Base-by-base conservation (phyloP, 2,888 invertebrate genomes). In the Tenodera sinensis region DNA sequence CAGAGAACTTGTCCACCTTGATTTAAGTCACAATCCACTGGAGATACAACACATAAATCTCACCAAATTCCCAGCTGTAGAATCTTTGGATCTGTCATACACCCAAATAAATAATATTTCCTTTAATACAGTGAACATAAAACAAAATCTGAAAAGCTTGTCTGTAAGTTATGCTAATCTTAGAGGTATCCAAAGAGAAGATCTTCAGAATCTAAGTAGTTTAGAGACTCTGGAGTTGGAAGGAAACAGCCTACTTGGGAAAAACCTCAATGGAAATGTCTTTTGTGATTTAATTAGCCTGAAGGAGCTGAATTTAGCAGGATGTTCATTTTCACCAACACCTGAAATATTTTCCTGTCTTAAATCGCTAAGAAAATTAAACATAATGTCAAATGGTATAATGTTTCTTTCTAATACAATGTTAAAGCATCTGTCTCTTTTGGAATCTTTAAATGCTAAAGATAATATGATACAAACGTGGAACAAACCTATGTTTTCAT, bases 401-500 rank as follows among this genome's bases (percentile, higher is more conserved):
- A 30, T 28, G 54, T 34, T 85, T 0, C 34, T 96, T 0, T 91
- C 92, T 0, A 34, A 90, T 0, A 89, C 92, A 0, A 91, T 93
- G 0, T 93, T 94, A 20, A 85, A 90, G 0, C 92, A 92, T 0
- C 90, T 95, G n/a, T 90, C 30, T 0, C 93, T 92, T 7, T 91
- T 96, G 30, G 92, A 94, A 91, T 91, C 94, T 0, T 91, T 96
- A 0, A 94, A 95, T 91, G 92, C 96, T 8, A 93, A 93, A 25
- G 93, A 93, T 0, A 96, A 96, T 90, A 93, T 94, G 90, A 92
- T 96, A 0, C 93, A 92, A 0, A 93, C 95, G 1, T 96, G 96
- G 96, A 94, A 94, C n/a, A 91, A 91, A 0, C 92, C 92, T 0
- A 92, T 93, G 0, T 95, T 94, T 89, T 91, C 91, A 0, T 84